Evolutionary conservation across 2,797 vertebrate genomes (phyloP).

Genomic region (Helostoma temminkii): DNA sequence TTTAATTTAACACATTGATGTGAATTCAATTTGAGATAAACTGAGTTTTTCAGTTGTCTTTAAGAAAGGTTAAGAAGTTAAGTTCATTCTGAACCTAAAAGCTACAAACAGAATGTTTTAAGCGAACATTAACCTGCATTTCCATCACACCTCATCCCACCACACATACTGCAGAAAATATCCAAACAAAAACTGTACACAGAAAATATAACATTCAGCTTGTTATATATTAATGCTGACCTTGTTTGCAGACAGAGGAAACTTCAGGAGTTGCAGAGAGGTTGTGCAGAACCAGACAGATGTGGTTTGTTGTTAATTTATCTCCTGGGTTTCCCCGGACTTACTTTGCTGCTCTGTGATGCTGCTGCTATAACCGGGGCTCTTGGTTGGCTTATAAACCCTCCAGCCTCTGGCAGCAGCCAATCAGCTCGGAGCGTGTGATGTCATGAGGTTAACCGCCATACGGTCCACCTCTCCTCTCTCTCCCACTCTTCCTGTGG

Average conservation of each 20-base stretch:
- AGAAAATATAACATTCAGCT: background rate
- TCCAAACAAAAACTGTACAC: background rate
- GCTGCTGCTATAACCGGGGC: slow-evolving; percentile 55
- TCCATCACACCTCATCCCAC: background rate
- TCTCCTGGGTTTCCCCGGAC: slow-evolving; percentile 62
- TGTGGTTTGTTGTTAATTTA: slow-evolving; percentile 47
- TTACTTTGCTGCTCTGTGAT: slow-evolving; percentile 65
- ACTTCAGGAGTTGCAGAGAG: slow-evolving; percentile 33
- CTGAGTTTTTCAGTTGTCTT: too few species aligned
- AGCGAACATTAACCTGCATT: slow-evolving; percentile 15
- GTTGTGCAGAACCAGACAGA: slow-evolving; percentile 30
- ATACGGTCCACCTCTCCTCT: slow-evolving; percentile 79
- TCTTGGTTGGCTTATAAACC: slow-evolving; percentile 81
- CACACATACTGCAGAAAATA: slow-evolving; percentile 4
- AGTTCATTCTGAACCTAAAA: slow-evolving; percentile 3
- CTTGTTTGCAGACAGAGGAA: slow-evolving; percentile 51
- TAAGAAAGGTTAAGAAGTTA: too few species aligned
- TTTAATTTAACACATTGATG: too few species aligned
- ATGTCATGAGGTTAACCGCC: slow-evolving; percentile 86
- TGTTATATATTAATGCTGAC: slow-evolving; percentile 50
- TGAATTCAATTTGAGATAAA: too few species aligned
- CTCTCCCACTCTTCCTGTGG: slow-evolving; percentile 87
- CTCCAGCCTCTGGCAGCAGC: slow-evolving; percentile 65
- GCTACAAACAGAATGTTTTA: slow-evolving; percentile 13
- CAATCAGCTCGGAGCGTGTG: slow-evolving; percentile 76